These are phyloP conservation scores for Anoplopoma fimbria DNA, from an alignment of 2,113 vertebrate genomes.

Conservation along the genomic window DNA sequence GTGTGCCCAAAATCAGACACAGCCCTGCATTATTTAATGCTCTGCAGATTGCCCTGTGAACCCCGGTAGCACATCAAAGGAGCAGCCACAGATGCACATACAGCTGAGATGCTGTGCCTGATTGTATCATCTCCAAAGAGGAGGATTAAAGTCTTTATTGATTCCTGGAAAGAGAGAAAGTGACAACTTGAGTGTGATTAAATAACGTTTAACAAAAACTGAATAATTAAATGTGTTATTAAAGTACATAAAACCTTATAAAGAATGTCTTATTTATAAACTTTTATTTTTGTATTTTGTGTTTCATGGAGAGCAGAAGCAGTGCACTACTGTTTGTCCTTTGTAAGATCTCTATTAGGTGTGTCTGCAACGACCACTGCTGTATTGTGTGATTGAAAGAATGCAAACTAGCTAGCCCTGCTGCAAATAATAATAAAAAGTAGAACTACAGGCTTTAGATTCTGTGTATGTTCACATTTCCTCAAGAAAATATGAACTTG, in stretches of 20 bases:
- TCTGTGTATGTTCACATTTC: neutral
- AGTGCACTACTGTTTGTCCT: neutral
- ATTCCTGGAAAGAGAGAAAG: neutral
- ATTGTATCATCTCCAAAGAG: constrained; percentile 10
- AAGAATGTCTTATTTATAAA: neutral
- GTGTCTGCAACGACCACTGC: neutral
- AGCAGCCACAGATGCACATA: constrained; percentile 19
- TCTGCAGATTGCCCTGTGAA: constrained; percentile 64
- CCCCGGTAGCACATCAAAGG: constrained; percentile 45
- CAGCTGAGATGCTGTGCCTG: neutral
- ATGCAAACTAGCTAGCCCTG: neutral
- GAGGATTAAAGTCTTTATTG: neutral
- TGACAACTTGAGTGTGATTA: neutral
- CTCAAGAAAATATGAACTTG: neutral
- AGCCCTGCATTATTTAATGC: constrained; percentile 79
- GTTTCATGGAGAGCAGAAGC: neutral
- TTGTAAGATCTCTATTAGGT: neutral
- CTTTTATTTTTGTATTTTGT: neutral
- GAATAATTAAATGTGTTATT: neutral
- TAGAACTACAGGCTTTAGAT: neutral
- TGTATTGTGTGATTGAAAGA: neutral
- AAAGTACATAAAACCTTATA: neutral
- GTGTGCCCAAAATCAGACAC: constrained; percentile 63
- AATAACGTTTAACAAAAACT: neutral
- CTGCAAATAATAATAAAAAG: neutral